phyloP scores from a whole-genome alignment of 2,113 vertebrate species.

The Brachionichthys hirsutus region DNA sequence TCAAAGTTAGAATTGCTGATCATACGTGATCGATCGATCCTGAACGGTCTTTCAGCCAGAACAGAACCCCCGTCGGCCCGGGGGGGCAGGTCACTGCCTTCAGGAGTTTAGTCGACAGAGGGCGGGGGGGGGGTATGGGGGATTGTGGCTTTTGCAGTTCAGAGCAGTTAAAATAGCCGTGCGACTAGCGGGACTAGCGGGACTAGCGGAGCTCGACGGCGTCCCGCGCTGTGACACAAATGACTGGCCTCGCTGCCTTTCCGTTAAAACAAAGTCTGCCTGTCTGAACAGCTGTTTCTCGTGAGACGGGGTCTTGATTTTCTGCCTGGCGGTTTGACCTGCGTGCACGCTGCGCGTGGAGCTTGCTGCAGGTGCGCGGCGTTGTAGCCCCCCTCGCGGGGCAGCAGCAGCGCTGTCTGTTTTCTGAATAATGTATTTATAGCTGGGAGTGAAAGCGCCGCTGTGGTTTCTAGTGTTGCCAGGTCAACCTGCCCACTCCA shows the following conservation, averaged over 20 bases:
- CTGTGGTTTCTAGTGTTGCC: conserved; percentile 61
- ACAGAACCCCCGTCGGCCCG: conserved; percentile 60
- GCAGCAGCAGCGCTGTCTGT: conserved; percentile 48
- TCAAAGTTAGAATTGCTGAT: no score
- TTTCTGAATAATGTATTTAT: conserved; percentile 52
- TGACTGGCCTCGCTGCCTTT: conserved; percentile 67
- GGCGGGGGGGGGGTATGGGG: no score
- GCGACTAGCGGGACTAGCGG: conserved; percentile 59
- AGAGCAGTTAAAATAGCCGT: conserved; percentile 72
- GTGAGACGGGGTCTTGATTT: no score
- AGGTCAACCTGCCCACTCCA: conserved; percentile 71
- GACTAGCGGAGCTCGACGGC: conserved; percentile 50
- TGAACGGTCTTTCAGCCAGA: no score
- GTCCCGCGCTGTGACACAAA: conserved; percentile 73
- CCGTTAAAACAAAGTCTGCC: no score
- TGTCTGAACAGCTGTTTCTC: no score
- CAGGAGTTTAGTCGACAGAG: no score
- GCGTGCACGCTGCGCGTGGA: no score
- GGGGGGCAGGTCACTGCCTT: conserved; percentile 68
- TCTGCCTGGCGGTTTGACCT: no score
- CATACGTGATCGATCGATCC: no score
- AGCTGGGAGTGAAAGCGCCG: conserved; percentile 60
- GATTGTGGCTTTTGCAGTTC: conserved; percentile 77
- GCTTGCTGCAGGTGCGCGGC: no score
- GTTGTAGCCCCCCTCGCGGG: conserved; percentile 67